Conservation (phyloP, 1,140 invertebrate genomes). For the Drosophila nikananu region DNA sequence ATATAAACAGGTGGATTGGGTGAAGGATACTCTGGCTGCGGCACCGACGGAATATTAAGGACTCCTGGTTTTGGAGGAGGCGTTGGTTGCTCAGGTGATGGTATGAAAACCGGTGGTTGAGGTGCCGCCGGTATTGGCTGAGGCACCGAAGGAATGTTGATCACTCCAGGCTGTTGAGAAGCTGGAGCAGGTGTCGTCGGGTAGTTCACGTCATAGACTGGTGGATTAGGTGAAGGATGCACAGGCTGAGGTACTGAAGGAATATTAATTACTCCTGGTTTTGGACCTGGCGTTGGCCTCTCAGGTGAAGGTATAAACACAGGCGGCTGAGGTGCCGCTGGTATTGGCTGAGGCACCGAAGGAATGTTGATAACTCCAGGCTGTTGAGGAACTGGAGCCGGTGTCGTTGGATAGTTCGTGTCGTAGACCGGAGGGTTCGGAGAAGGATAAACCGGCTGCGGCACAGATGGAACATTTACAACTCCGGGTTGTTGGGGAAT, state of each 20-base stretch:
- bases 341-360: conserved; percentile 25
- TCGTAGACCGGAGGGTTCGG: conserved; percentile 91
- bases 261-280: conserved; percentile 89
- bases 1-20: conserved; percentile 18
- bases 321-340: conserved; percentile 23
- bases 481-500: conserved; percentile 85
- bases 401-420: conserved; percentile 76
- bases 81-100: conserved; percentile 3
- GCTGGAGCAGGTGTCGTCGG: conserved; percentile 73
- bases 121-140: conserved; percentile 26
- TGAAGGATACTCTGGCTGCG: conserved; percentile 23
- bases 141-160: conserved; percentile 49
- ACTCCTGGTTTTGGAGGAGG: conserved; percentile 87
- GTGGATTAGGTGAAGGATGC: background rate
- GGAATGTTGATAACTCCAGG: conserved; percentile 57
- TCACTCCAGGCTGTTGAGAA: conserved; percentile 35
- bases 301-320: conserved; percentile 7
- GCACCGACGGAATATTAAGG: conserved; percentile 84
- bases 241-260: conserved; percentile 32
- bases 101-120: conserved; percentile 14
- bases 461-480: conserved; percentile 80
- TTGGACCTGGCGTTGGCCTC: background rate
- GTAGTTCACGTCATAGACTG: conserved; percentile 80
- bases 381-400: conserved; percentile 9
- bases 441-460: conserved; percentile 74